These are phyloP conservation scores for Sinopyrophorus schimmeli DNA, from an alignment of 2,888 invertebrate genomes.

Conservation along the genomic window DNA sequence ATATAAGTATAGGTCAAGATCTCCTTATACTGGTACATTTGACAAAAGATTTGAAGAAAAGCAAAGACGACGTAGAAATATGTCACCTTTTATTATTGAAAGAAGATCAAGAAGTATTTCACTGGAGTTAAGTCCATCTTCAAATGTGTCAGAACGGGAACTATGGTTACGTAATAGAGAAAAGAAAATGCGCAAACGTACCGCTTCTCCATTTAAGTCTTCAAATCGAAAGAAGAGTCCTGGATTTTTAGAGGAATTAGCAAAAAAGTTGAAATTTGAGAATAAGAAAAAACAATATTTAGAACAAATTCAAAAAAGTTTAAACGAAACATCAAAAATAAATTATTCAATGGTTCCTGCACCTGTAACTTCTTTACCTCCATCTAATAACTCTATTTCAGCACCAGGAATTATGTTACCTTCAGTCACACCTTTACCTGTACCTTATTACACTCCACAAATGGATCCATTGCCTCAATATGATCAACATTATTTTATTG, in stretches of 20 bases:
- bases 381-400: not conserved
- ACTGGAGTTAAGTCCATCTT: slow-evolving; percentile 14
- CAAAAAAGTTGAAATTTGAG: slow-evolving; percentile 43
- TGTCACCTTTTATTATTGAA: not conserved
- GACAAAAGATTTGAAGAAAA: not conserved
- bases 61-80: not conserved
- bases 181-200: not conserved
- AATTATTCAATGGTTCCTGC: not conserved
- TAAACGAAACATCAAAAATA: slow-evolving; percentile 14
- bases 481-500: slow-evolving; percentile 51
- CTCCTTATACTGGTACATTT: not conserved
- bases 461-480: slow-evolving; percentile 34
- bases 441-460: slow-evolving; percentile 13
- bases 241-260: slow-evolving; percentile 50
- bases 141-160: slow-evolving; percentile 29
- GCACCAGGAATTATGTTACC: no score
- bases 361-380: not conserved
- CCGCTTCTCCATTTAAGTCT: not conserved
- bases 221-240: slow-evolving; percentile 1
- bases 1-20: slow-evolving; percentile 8
- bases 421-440: slow-evolving; percentile 36
- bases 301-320: slow-evolving; percentile 21
- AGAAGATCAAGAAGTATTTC: slow-evolving; percentile 4
- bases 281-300: slow-evolving; percentile 20
- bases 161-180: slow-evolving; percentile 27